A percentile compares a stretch with the other conserved stretches of the same genome.
Conservation (phyloP, 30 jellyfish, hydroid and myxozoan species). For the Nemopilema nomurai region DNA sequence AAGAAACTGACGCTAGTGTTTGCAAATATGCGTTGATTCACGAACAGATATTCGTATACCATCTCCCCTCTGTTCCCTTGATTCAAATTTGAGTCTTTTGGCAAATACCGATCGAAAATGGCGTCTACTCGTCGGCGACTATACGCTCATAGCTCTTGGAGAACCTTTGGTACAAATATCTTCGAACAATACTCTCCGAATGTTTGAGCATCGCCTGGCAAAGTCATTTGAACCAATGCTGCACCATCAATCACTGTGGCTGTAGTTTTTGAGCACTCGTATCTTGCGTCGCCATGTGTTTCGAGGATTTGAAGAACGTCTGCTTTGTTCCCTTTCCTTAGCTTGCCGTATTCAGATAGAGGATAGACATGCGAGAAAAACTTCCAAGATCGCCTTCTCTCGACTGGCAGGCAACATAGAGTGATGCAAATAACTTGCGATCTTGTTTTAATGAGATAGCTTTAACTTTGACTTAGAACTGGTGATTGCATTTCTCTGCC, state of each 20-base stretch:
- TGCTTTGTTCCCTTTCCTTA: slow-evolving; percentile 40
- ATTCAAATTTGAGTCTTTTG: slow-evolving; percentile 18
- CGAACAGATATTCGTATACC: slow-evolving; percentile 34
- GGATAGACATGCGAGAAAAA: slow-evolving; percentile 14
- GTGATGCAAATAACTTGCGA: slow-evolving; percentile 34
- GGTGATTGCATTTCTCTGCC: slow-evolving; percentile 19
- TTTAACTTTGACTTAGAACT: slow-evolving; percentile 20
- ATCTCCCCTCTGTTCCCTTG: slow-evolving; percentile 39
- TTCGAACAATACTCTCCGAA: slow-evolving; percentile 50
- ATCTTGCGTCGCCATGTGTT: slow-evolving; percentile 42
- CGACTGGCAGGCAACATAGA: slow-evolving; percentile 37
- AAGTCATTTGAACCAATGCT: slow-evolving; percentile 53
- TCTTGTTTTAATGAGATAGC: slow-evolving; percentile 26
- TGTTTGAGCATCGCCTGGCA: slow-evolving; percentile 36
- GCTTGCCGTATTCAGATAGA: slow-evolving; percentile 50
- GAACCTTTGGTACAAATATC: slow-evolving; percentile 37
- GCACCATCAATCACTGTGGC: slow-evolving; percentile 62
- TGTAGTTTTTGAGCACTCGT: slow-evolving; percentile 38
- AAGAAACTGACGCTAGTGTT: slow-evolving; percentile 40
- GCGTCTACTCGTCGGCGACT: slow-evolving; percentile 54
- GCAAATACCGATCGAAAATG: slow-evolving; percentile 38
- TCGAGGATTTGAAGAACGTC: slow-evolving; percentile 30
- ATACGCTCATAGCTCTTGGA: slow-evolving; percentile 33
- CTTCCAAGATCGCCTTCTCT: slow-evolving; percentile 28
- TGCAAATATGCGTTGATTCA: slow-evolving; percentile 14